Percentiles rank a stretch among this genome's conserved stretches.
Evolutionary conservation across 2,113 vertebrate species (phyloP).

Genomic region (Lanius collurio): DNA sequence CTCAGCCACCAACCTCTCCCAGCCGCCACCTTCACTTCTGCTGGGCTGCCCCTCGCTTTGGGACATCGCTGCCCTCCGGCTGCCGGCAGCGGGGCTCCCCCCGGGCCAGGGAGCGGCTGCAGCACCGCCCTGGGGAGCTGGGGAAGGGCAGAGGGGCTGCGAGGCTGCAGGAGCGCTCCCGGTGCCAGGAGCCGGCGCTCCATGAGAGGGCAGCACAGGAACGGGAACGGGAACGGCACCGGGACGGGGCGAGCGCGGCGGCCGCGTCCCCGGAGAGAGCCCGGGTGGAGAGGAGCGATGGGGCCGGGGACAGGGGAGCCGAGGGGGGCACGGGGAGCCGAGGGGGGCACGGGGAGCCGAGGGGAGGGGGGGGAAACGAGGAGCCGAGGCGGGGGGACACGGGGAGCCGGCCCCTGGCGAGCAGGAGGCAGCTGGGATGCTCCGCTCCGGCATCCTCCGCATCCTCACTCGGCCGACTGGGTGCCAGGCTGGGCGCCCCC

Average conservation of each 20-base stretch:
- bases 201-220: conserved; percentile 84
- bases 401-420: neutral
- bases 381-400: too few species aligned
- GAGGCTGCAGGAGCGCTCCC: neutral
- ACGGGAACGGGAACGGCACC: neutral
- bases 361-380: neutral
- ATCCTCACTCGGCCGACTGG: neutral
- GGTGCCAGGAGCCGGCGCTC: conserved; percentile 28
- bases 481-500: neutral
- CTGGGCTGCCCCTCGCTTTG: accelerated
- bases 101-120: neutral
- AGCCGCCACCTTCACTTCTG: accelerated
- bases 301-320: neutral
- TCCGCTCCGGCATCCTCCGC: accelerated
- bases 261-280: neutral
- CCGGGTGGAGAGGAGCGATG: neutral
- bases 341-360: neutral
- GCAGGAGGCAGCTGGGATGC: neutral
- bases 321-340: too few species aligned
- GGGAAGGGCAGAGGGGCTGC: neutral
- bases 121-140: neutral
- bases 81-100: neutral
- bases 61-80: neutral
- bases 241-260: neutral
- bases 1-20: neutral